These are phyloP conservation scores for Drosophila planitibia DNA, from an alignment of 2,888 invertebrate genomes.

Conservation along the genomic window DNA sequence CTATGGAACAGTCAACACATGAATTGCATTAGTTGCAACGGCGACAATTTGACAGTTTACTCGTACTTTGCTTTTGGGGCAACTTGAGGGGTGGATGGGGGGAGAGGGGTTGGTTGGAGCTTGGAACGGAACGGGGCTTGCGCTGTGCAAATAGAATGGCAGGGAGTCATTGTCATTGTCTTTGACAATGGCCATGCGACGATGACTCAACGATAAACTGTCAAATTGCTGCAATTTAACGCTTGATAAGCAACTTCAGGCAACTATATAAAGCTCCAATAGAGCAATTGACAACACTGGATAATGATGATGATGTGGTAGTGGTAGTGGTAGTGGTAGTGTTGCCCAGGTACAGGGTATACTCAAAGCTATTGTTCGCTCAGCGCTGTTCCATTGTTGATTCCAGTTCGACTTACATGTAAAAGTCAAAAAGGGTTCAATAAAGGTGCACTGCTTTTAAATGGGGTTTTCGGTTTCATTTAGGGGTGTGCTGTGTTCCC, in stretches of 20 bases:
- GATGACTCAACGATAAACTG: conserved; percentile 74
- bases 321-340: background rate
- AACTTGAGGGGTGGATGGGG: background rate
- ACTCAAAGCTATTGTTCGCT: conserved; percentile 35
- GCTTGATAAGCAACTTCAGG: conserved; percentile 67
- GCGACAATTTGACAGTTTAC: conserved; percentile 61
- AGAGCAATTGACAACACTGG: conserved; percentile 39
- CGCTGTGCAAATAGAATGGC: conserved; percentile 42
- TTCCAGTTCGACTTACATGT: conserved; percentile 1
- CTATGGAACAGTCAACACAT: conserved; percentile 61
- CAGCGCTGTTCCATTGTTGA: conserved; percentile 12
- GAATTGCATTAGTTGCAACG: conserved; percentile 77
- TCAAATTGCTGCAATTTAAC: conserved; percentile 83
- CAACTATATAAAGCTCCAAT: conserved; percentile 1
- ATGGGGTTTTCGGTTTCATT: background rate
- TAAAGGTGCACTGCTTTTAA: conserved; percentile 8
- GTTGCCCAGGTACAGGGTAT: conserved; percentile 10
- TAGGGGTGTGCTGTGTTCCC: conserved; percentile 19
- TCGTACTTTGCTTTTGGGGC: conserved; percentile 35
- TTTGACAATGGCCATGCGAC: conserved; percentile 34
- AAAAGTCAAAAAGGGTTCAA: conserved; percentile 51
- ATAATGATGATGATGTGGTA: conserved; percentile 3
- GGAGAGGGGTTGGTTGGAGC: background rate
- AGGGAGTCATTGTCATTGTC: conserved; percentile 42
- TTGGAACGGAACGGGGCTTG: conserved; percentile 1